These are phyloP conservation scores for Drosophila pachea DNA, from an alignment of 1,140 invertebrate species.

Conservation along the genomic window DNA sequence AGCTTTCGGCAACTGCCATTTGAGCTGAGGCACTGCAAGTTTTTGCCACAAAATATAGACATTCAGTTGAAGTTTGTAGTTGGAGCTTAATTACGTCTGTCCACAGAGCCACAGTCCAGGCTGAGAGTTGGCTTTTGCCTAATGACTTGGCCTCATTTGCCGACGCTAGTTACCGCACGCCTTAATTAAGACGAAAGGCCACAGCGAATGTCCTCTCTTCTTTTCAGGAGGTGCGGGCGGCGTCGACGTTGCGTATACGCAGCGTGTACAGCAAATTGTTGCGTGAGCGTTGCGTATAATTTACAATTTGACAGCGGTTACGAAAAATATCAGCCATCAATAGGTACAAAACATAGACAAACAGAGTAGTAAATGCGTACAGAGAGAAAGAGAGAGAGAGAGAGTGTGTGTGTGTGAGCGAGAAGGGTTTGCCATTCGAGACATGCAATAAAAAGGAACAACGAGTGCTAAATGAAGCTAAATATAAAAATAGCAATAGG, in stretches of 20 bases:
- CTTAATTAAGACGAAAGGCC: slow-evolving; percentile 32
- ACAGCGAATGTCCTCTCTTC: slow-evolving; percentile 1
- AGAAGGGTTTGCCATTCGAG: slow-evolving; percentile 28
- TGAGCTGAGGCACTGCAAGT: background rate
- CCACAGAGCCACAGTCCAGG: background rate
- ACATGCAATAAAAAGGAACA: slow-evolving; percentile 38
- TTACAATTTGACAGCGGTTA: slow-evolving; percentile 27
- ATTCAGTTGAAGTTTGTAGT: slow-evolving; percentile 24
- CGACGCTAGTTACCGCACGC: slow-evolving; percentile 17
- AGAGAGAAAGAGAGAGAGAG: slow-evolving; percentile 1
- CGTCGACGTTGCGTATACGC: slow-evolving; percentile 28
- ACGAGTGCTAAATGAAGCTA: slow-evolving; percentile 39
- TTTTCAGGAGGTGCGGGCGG: too few species aligned
- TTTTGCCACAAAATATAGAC: slow-evolving; percentile 29
- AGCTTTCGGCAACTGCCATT: slow-evolving; percentile 17
- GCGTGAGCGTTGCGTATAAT: slow-evolving; percentile 38
- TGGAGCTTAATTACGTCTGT: slow-evolving; percentile 32
- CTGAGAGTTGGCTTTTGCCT: slow-evolving; percentile 16
- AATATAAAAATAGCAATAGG: slow-evolving; percentile 41
- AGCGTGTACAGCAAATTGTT: slow-evolving; percentile 34
- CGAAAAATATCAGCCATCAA: slow-evolving; percentile 27
- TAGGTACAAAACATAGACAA: slow-evolving; percentile 13
- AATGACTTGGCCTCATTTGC: slow-evolving; percentile 40
- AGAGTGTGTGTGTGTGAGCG: too few species aligned
- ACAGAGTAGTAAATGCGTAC: background rate